Evolutionary conservation across 2,888 invertebrate species (phyloP).

Genomic region (Lampropteryx suffumata): DNA sequence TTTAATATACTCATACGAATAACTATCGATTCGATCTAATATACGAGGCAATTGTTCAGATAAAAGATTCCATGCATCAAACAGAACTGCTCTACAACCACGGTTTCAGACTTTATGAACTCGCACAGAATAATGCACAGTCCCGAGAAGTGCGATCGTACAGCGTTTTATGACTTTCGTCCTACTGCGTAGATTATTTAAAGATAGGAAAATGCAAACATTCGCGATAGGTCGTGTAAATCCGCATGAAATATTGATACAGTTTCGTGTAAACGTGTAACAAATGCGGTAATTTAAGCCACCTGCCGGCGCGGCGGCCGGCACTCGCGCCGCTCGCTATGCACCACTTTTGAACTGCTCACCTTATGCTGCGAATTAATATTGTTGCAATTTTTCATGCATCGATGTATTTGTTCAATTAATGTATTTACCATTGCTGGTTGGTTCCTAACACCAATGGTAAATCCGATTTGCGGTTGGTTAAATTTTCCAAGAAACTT

Average conservation of each 20-base stretch:
- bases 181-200: conserved; percentile 45
- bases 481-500: too few relatives aligned
- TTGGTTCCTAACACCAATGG: too few relatives aligned
- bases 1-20: too few relatives aligned
- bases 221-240: conserved; percentile 77
- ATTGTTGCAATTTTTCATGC: conserved; percentile 46
- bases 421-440: neutral
- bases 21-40: too few relatives aligned
- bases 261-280: conserved; percentile 83
- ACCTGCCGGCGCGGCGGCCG: conserved; percentile 63
- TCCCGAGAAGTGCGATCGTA: neutral
- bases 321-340: conserved; percentile 55
- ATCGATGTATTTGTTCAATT: conserved; percentile 27
- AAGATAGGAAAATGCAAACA: conserved; percentile 73
- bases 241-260: conserved; percentile 83
- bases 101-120: too few relatives aligned
- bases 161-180: conserved; percentile 1
- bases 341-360: conserved; percentile 74
- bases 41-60: too few relatives aligned
- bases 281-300: conserved; percentile 82
- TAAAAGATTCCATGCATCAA: too few relatives aligned
- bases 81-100: too few relatives aligned
- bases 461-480: too few relatives aligned
- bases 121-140: too few relatives aligned
- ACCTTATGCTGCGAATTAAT: conserved; percentile 58